Percentiles rank a stretch among this genome's conserved stretches.
These are phyloP conservation scores for Elmis aenea DNA, from an alignment of 2,888 invertebrate species.

Conservation along the genomic window DNA sequence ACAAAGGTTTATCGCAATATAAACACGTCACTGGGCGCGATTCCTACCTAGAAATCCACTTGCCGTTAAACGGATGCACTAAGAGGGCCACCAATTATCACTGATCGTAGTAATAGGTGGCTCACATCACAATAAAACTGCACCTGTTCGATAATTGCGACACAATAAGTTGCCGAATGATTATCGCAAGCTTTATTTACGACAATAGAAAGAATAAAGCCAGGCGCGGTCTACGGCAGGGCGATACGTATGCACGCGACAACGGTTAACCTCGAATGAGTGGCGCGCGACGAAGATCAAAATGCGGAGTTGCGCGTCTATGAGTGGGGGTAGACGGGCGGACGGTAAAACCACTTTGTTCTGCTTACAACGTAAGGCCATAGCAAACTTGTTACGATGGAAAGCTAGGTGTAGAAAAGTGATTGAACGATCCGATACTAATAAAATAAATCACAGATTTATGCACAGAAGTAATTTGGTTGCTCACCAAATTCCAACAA, in stretches of 20 bases:
- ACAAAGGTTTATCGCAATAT: conserved; percentile 34
- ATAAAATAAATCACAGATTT: no score
- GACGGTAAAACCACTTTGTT: conserved; percentile 26
- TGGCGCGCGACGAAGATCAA: conserved; percentile 33
- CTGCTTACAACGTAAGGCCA: conserved; percentile 17
- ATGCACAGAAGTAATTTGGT: no score
- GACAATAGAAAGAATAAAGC: no score
- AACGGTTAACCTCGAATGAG: conserved; percentile 33
- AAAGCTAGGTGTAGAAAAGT: conserved; percentile 9
- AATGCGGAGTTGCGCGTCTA: conserved; percentile 28
- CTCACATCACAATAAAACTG: conserved; percentile 12
- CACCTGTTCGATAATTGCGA: conserved; percentile 5
- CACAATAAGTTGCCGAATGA: no score
- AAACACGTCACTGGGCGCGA: conserved; percentile 28
- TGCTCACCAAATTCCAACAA: no score
- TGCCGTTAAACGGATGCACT: conserved; percentile 17
- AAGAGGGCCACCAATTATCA: conserved; percentile 12
- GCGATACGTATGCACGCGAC: conserved; percentile 10
- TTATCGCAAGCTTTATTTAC: no score
- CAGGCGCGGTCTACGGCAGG: conserved; percentile 24
- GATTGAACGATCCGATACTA: no score
- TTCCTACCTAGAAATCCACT: conserved; percentile 17
- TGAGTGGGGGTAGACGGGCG: conserved; percentile 26
- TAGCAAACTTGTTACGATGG: conserved; percentile 7
- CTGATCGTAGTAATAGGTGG: conserved; percentile 8